Evolutionary conservation across 2,888 invertebrate species (phyloP).

Genomic region (Acanthosoma haemorrhoidale): DNA sequence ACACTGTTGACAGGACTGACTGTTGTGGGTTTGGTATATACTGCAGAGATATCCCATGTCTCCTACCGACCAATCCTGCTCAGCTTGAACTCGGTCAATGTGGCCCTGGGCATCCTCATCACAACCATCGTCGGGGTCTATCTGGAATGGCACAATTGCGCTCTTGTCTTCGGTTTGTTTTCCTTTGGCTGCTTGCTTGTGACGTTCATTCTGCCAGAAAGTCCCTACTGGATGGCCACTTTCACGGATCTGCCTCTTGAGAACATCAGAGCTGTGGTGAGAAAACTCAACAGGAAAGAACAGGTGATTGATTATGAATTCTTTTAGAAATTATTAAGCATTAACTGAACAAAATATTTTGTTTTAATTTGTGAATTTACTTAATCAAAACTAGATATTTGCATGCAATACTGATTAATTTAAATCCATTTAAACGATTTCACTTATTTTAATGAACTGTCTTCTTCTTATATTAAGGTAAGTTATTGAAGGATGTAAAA

Average conservation of each 20-base stretch:
- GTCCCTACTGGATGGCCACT: slow-evolving; percentile 53
- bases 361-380: no score
- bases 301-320: slow-evolving; percentile 23
- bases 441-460: no score
- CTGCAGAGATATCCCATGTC: slow-evolving; percentile 55
- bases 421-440: no score
- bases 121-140: slow-evolving; percentile 51
- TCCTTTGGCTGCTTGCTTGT: slow-evolving; percentile 46
- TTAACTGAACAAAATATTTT: no score
- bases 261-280: slow-evolving; percentile 33
- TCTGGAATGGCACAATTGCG: slow-evolving; percentile 51
- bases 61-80: slow-evolving; percentile 53
- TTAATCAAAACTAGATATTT: no score
- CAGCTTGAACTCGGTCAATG: slow-evolving; percentile 54
- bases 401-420: no score
- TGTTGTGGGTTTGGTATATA: slow-evolving; percentile 53
- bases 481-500: no score
- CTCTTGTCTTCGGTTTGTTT: slow-evolving; percentile 48
- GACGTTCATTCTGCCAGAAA: slow-evolving; percentile 51
- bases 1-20: slow-evolving; percentile 45
- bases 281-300: slow-evolving; percentile 33
- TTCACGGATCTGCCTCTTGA: slow-evolving; percentile 35
- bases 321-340: no score
- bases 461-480: no score
- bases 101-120: slow-evolving; percentile 54